Evolutionary conservation across 1,140 invertebrate species (phyloP), one percentile per base, ranked within the genome.

Genomic region (Orius laevigatus): DNA sequence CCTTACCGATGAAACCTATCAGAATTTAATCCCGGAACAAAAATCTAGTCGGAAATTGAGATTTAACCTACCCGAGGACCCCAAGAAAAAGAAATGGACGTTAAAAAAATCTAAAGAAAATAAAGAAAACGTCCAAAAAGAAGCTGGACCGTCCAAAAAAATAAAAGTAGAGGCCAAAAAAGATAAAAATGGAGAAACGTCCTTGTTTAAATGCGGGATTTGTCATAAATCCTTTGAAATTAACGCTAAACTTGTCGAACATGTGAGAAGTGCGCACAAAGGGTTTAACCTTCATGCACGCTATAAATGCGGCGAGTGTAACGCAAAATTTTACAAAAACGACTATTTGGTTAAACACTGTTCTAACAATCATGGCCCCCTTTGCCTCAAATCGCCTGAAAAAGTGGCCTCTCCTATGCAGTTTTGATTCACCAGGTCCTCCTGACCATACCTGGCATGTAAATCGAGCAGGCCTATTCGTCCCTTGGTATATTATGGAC

Each of bases 301-400:
- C 8, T 60, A 58, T 39, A 52, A 47, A n/a, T 60, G 59, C 49
- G 59, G 58, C 11, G 46, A 55, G n/a, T 60, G 59, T 49, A 42
- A 56, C 25, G 59, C 59, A 8, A 60, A 58, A 49, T 60, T 60
- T 46, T 60, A 57, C 45, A 44, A 56, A 10, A 60, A 60, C 46
- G 57, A 55, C 41, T 60, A 56, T 35, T 44, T 60, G 20, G 51
- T 59, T n/a, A 43, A 51, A 10, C 59, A 60, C 46, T 53, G 53
- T 42, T 52, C 46, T 31, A 53, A 51, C 39, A 58, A 60, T 45
- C 57, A 59, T 40, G 57, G 55, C n/a, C 59, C 59, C 15, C 48
- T 54, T 34, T 56, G 57, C 47, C 45, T 57, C 1, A 59, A 56
- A 32, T 31, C 43, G 6, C 43, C 43, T 25, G 25, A 25, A 25